Base-by-base conservation (phyloP, 2,113 vertebrate genomes). In the Vulpes lagopus region DNA sequence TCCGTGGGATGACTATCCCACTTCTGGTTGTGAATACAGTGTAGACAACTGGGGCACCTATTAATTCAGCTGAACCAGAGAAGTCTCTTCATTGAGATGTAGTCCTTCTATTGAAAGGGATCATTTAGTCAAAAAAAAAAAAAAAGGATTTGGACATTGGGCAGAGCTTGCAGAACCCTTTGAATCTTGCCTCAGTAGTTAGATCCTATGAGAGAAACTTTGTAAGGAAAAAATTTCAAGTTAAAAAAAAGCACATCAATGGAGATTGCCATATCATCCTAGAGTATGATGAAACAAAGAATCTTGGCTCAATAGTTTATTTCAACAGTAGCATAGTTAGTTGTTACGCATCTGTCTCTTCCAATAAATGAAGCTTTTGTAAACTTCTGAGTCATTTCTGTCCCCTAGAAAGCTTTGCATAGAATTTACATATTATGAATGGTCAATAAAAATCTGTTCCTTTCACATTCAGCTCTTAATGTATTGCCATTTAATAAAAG, bases 171-270 rank as follows among this genome's bases (percentile, higher is more conserved):
- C 74, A 64, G 57, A 73, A 83, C 64, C 25, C 11, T 94, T 80
- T 89, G 51, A 23, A 89, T 95, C 67, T 88, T 74, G 15, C 38
- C 30, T 74, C 76, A 64, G 8, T 25, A 6, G 23, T 88, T 82
- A 51, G 23, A 25, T n/a, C 74, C 84, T 35, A 38, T 89, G 64
- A 88, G 9, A 89, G 69, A 96, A 96, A 69, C 53, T 74, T 82
- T 76, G 20, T 23, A 69, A 83, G 59, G 30, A 93, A 69, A 83
- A 62, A 67, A 59, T 25, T 91, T 71, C 43, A 86, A 51, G 10
- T 57, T 87, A 43, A 62, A 88, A 92, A 92, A 84, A 53, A 88
- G 7, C n/a, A 67, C 78, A 62, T 57, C 64, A 55, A 11, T n/a
- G 20, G 23, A 35, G 7, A 83, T 9, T 86, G 12, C 43, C 64